Base-by-base conservation (phyloP, 1,140 invertebrate genomes). In the Bombus superbus region DNA sequence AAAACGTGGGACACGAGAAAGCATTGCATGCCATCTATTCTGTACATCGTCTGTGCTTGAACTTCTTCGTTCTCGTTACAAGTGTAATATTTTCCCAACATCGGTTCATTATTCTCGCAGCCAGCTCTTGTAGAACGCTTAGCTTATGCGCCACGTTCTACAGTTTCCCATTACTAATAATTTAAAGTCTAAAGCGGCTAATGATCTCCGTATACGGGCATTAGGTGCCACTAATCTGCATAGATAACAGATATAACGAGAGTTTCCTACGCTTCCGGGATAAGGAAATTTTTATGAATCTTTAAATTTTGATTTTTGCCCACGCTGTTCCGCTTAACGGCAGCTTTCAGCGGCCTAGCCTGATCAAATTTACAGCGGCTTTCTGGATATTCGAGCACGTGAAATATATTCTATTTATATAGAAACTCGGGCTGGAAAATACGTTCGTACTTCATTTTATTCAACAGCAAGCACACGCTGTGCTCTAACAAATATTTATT, bases 401-500 rank as follows among this genome's bases (percentile, higher is more conserved):
- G 62, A 77, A 69, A 57, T 66, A 57, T 57, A 83, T 75, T 42
- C 32, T 42, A 44, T 83, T 68, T 57, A 77, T 40, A 18, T 38
- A 44, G 42, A 22, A 66, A 53, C 42, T 1, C 25, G 40, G 42
- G 18, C 25, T 15, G 9, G 10, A 15, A 76, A 38, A 42, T n/a
- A 32, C 59, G 42, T 53, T 32, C 73, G 42, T 69, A 64, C 40
- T 69, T 77, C 77, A 83, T 47, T 42, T 0, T 42, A 47, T 68
- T 15, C 42, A 66, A 8, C 69, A 28, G 68, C 15, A 72, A 62
- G 35, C 2, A 18, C n/a, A 66, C 62, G 11, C 6, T 15, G 64
- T 32, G 11, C n/a, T 11, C 2, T 22, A 57, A n/a, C 38, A 40
- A 53, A 53, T 53, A 53, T 53, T 53, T 53, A 53, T 53, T 2